Evolutionary conservation across 2,888 invertebrate species (phyloP).

Genomic region (Monochamus alternatus): DNA sequence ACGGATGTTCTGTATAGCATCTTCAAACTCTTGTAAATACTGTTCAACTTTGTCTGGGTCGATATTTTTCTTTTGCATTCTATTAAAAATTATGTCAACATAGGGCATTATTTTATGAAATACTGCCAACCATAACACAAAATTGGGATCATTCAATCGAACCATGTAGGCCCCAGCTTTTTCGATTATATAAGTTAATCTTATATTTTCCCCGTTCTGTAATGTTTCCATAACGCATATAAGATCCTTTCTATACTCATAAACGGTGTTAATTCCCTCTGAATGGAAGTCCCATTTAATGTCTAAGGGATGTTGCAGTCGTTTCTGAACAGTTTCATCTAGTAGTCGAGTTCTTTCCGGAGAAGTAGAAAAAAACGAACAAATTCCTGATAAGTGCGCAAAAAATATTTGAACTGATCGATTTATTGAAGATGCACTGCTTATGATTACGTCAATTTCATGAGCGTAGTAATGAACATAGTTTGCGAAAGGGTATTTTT

Average conservation of each 20-base stretch:
- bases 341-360: slow-evolving; percentile 11
- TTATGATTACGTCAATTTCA: slow-evolving; percentile 44
- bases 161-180: not conserved
- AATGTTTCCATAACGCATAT: slow-evolving; percentile 52
- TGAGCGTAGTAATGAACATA: slow-evolving; percentile 50
- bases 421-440: slow-evolving; percentile 41
- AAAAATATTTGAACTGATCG: slow-evolving; percentile 31
- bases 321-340: slow-evolving; percentile 34
- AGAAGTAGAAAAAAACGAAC: not conserved
- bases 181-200: not conserved
- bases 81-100: slow-evolving; percentile 44
- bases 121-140: slow-evolving; percentile 55
- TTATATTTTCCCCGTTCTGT: slow-evolving; percentile 25
- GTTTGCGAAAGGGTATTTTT: slow-evolving; percentile 43
- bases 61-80: no score
- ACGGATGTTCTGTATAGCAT: no score
- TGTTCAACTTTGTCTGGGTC: no score
- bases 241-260: slow-evolving; percentile 49
- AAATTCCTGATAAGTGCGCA: not conserved
- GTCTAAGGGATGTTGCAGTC: slow-evolving; percentile 21
- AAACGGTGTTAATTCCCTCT: slow-evolving; percentile 36
- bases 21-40: no score
- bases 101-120: slow-evolving; percentile 56
- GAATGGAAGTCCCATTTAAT: slow-evolving; percentile 19
- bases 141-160: slow-evolving; percentile 45